Percentiles rank a stretch among this genome's conserved stretches.
These are phyloP conservation scores for Mormyrops boulengeri DNA, from an alignment of 2,797 vertebrate species.

Conservation along the genomic window DNA sequence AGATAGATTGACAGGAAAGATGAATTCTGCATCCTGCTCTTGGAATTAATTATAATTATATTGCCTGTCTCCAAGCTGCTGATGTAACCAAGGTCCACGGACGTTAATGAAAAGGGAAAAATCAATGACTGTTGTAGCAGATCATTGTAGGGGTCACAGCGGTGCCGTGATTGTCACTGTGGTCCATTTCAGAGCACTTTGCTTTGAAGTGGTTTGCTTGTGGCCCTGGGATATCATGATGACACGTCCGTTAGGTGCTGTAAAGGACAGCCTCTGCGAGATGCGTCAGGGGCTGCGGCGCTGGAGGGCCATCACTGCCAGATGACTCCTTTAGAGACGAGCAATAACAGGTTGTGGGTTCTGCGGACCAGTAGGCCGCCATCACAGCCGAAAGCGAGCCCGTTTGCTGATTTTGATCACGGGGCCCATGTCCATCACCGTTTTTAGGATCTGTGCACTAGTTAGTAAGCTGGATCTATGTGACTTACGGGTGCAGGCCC, in stretches of 20 bases:
- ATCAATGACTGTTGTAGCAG: constrained; percentile 47
- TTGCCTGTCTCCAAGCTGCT: constrained; percentile 24
- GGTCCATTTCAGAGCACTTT: not conserved
- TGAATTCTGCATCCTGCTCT: constrained; percentile 41
- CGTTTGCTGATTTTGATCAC: not conserved
- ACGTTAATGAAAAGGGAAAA: constrained; percentile 49
- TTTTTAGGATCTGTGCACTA: not conserved
- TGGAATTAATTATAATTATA: constrained; percentile 44
- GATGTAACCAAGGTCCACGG: constrained; percentile 50
- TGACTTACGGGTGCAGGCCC: too few relatives aligned
- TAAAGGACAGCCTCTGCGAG: not conserved
- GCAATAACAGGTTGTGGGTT: not conserved
- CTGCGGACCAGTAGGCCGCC: not conserved
- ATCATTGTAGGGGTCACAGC: constrained; percentile 23
- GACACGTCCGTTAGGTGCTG: not conserved
- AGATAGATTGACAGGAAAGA: constrained; percentile 8
- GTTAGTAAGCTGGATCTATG: not conserved
- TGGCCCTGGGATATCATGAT: not conserved
- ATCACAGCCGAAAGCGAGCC: not conserved
- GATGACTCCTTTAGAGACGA: not conserved
- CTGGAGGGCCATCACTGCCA: not conserved
- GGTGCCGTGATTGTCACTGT: constrained; percentile 29
- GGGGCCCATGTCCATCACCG: not conserved
- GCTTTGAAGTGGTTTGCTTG: not conserved
- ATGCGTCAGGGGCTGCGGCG: not conserved